Evolutionary conservation across 2,113 vertebrate species (phyloP).

Genomic region (Amphilophus citrinellus): DNA sequence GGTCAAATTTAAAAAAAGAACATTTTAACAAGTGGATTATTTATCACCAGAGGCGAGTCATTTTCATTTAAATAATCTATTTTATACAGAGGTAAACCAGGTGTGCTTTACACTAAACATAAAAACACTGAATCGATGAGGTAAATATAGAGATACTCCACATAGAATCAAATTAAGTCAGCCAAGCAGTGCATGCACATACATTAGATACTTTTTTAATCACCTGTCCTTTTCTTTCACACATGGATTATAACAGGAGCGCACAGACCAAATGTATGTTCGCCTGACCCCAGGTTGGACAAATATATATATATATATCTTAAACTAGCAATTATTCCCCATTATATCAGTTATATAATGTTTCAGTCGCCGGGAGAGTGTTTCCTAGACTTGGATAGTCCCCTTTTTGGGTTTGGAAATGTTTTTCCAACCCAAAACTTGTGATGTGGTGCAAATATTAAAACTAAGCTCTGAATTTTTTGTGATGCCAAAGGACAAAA

Average conservation of each 20-base stretch:
- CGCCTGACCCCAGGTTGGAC: neutral
- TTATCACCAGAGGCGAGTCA: neutral
- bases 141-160: neutral
- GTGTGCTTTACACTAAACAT: neutral
- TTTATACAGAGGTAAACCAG: neutral
- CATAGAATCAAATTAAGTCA: fast-evolving
- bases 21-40: neutral
- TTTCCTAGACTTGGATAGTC: fast-evolving
- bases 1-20: neutral
- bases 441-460: neutral
- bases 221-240: neutral
- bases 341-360: no score
- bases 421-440: neutral
- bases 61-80: neutral
- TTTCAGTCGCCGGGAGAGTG: no score
- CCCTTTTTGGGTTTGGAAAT: neutral
- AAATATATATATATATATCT: no score
- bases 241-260: no score
- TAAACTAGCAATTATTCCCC: no score
- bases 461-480: neutral
- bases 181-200: fast-evolving
- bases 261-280: neutral
- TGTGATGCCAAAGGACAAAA: neutral
- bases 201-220: neutral
- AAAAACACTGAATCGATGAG: neutral